phyloP scores from a whole-genome alignment of 2,888 invertebrate species.

The Ochropleura leucogaster region DNA sequence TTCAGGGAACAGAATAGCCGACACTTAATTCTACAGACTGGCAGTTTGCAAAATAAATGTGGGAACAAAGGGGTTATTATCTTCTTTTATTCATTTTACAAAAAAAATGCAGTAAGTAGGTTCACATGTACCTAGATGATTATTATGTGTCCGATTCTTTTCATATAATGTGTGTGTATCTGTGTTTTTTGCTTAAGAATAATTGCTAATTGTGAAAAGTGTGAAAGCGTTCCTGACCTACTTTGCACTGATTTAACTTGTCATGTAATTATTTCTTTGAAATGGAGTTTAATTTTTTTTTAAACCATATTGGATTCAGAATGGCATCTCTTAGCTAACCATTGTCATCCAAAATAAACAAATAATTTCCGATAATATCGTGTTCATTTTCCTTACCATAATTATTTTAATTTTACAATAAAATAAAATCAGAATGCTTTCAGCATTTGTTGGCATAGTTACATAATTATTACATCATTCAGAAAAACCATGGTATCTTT shows the following conservation, averaged over 20 bases:
- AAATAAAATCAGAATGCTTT: background rate
- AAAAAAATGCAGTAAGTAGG: slow-evolving; percentile 11
- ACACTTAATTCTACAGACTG: no score
- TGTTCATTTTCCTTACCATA: slow-evolving; percentile 6
- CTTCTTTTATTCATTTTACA: background rate
- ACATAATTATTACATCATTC: background rate
- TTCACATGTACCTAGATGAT: background rate
- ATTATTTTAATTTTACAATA: background rate
- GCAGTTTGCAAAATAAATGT: no score
- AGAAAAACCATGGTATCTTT: slow-evolving; percentile 1
- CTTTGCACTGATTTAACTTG: slow-evolving; percentile 30
- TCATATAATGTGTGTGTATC: background rate
- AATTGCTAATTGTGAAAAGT: slow-evolving; percentile 34
- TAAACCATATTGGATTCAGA: no score
- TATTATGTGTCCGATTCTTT: slow-evolving; percentile 11
- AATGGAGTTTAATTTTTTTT: no score
- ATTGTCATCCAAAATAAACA: no score
- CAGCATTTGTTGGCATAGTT: background rate
- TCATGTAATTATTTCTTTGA: background rate
- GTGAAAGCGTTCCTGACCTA: slow-evolving; percentile 41
- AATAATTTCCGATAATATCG: slow-evolving; percentile 20
- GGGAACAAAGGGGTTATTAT: no score
- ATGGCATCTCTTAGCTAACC: no score
- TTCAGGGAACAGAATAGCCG: no score
- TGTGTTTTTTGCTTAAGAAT: slow-evolving; percentile 27